These are phyloP conservation scores for Botia kubotai DNA, from an alignment of 2,797 vertebrate species.

Conservation along the genomic window DNA sequence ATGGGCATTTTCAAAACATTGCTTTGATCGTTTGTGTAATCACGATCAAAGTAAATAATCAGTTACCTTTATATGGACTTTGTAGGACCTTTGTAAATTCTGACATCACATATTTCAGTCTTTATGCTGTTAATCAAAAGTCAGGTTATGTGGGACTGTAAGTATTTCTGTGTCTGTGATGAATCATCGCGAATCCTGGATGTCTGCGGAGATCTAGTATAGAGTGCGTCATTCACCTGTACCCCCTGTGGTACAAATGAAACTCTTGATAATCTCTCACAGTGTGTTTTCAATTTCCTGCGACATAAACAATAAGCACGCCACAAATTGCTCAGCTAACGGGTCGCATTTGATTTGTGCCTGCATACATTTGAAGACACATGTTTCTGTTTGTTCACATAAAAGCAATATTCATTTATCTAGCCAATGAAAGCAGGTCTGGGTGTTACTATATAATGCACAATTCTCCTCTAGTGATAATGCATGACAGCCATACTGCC, in stretches of 20 bases:
- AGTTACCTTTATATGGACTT: not conserved
- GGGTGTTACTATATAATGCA: constrained; percentile 72
- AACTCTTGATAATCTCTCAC: constrained; percentile 20
- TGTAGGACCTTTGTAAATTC: not conserved
- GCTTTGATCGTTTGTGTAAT: not conserved
- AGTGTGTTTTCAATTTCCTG: constrained; percentile 57
- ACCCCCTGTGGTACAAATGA: constrained; percentile 22
- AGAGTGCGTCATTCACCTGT: constrained; percentile 33
- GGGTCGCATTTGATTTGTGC: not conserved
- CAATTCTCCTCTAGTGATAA: constrained; percentile 70
- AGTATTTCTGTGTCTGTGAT: constrained; percentile 16
- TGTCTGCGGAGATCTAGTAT: not conserved
- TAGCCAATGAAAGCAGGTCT: constrained; percentile 70
- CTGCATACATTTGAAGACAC: not conserved
- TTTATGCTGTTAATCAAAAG: constrained; percentile 5
- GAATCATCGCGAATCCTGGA: constrained; percentile 18
- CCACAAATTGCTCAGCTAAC: constrained; percentile 50
- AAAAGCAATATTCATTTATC: constrained; percentile 66
- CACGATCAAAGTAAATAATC: too few species aligned
- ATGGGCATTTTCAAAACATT: not conserved
- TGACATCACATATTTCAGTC: not conserved
- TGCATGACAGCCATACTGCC: constrained; percentile 65
- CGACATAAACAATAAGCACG: constrained; percentile 67
- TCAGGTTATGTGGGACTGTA: not conserved
- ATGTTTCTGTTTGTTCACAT: not conserved